Conservation (phyloP, 2,113 vertebrate species). For the Australoheros scitulus region DNA sequence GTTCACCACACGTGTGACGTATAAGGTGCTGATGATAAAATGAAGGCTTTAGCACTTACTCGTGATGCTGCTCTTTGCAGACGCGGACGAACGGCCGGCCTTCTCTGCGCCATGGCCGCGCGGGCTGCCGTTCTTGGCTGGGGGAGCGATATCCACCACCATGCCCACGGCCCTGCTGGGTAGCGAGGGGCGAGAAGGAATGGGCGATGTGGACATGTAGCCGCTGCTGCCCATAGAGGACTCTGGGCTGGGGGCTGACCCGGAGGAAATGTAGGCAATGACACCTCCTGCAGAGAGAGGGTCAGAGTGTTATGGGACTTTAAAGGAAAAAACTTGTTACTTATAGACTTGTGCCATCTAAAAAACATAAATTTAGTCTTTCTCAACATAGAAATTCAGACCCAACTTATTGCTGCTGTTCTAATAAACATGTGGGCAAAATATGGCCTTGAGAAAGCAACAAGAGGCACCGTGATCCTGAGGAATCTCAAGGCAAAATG, state of each 20-base stretch:
- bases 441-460: background rate
- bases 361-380: background rate
- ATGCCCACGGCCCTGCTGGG: constrained; percentile 81
- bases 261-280: constrained; percentile 95
- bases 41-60: constrained; percentile 79
- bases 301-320: background rate
- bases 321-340: background rate
- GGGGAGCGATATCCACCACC: constrained; percentile 66
- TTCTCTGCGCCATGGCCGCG: constrained; percentile 81
- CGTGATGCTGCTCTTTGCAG: constrained; percentile 87
- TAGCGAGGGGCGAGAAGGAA: constrained; percentile 80
- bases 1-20: background rate
- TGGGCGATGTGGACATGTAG: constrained; percentile 85
- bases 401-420: background rate
- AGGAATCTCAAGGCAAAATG: background rate
- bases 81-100: constrained; percentile 74
- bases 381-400: background rate
- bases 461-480: background rate
- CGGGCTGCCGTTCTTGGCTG: constrained; percentile 43
- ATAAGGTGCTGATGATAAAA: fast-evolving
- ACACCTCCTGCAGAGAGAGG: constrained; percentile 85
- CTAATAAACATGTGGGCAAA: background rate
- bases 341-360: background rate
- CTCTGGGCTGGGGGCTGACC: constrained; percentile 89
- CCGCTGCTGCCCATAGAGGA: constrained; percentile 88